Evolutionary conservation across 2,113 vertebrate species (phyloP), one percentile per base, ranked within the genome.

Genomic region (Tylochromis polylepis): DNA sequence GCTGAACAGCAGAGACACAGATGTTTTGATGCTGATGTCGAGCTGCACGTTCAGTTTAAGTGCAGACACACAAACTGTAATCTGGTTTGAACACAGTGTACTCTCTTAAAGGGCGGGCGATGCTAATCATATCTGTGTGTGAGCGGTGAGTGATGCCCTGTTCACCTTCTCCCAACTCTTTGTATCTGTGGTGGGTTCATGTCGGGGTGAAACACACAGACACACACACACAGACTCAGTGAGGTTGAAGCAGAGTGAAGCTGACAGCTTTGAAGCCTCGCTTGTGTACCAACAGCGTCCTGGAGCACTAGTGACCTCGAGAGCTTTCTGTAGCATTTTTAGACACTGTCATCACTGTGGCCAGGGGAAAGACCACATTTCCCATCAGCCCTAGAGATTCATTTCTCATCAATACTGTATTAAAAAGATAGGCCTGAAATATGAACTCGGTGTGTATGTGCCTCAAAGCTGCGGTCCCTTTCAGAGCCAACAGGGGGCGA

Each of bases 51-150:
- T 79, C 22, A 24, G 27, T 67, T 56, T 20, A 38, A 85, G 75
- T 53, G n/a, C 82, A 31, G 36, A 55, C 49, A 81, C 49, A 81
- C 24, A 60, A 6, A 51, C 24, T 77, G 16, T 85, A 43, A 85
- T 75, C 41, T 65, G 38, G 43, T 87, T 79, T 83, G 85, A 87
- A 83, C 90, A 87, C 79, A 86, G 58, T 88, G 88, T 89, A 53
- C 85, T 85, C 83, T 90, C 79, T 92, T 89, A 91, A 91, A 89
- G 87, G 93, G 85, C 78, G 24, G 16, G 67, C 57, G 15, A 89
- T 88, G 81, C 79, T 79, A 84, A 90, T 87, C 81, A 87, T 79
- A 79, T 82, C 67, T 65, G 38, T 62, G 41, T 16, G 14, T 57
- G 82, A n/a, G 20, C 4, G 14, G 41, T 79, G 43, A 55, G 34